These are phyloP conservation scores for Polyodon spathula DNA, from an alignment of 2,113 vertebrate genomes.

Conservation along the genomic window DNA sequence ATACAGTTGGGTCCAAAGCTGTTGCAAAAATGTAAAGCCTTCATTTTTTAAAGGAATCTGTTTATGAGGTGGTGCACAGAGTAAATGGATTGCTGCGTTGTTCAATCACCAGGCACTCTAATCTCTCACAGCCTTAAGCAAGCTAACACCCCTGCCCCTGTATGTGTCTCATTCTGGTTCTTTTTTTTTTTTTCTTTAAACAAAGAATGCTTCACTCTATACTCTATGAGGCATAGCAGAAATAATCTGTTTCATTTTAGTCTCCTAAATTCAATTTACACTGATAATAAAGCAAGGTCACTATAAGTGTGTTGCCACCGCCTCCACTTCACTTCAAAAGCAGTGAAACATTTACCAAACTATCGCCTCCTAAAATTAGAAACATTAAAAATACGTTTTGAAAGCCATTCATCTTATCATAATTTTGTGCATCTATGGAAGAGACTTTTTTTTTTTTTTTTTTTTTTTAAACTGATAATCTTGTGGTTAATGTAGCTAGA, in stretches of 20 bases:
- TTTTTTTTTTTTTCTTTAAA: conserved; percentile 21
- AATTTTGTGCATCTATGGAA: no score
- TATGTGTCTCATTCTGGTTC: conserved; percentile 7
- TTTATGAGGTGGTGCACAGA: conserved; percentile 11
- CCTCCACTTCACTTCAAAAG: neutral
- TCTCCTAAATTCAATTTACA: conserved; percentile 1
- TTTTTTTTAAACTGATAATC: no score
- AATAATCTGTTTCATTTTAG: neutral
- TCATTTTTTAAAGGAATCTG: conserved; percentile 7
- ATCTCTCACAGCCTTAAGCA: neutral
- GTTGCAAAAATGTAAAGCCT: neutral
- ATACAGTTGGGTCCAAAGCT: neutral
- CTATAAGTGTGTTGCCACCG: neutral
- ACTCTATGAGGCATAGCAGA: neutral
- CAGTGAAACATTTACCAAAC: neutral
- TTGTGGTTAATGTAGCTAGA: no score
- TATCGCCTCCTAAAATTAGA: neutral
- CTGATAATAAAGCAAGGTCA: neutral
- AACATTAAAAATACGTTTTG: neutral
- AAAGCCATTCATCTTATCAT: conserved; percentile 3
- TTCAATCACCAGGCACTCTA: conserved; percentile 10
- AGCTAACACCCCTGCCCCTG: no score
- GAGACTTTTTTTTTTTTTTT: no score
- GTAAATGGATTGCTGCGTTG: conserved; percentile 1
- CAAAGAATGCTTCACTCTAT: neutral